Conservation (phyloP, 2,888 invertebrate species). For the Perizoma affinitatum region DNA sequence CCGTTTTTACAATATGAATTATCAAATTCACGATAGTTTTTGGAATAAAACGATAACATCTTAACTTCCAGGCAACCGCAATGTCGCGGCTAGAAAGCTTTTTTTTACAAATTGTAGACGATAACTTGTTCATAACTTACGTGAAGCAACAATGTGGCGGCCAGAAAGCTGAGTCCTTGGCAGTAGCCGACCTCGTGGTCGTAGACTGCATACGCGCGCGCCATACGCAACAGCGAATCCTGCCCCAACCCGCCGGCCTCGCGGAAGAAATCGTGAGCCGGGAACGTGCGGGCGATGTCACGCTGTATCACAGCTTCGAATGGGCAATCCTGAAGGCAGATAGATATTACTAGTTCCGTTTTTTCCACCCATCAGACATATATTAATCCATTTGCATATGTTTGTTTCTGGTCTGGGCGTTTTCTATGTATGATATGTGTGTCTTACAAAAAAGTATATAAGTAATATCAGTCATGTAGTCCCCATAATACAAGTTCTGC, state of each 20-base stretch:
- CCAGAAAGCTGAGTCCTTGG: conserved; percentile 98
- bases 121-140: conserved; percentile 83
- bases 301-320: conserved; percentile 97
- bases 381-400: too few species aligned
- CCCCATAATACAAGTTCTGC: too few species aligned
- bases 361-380: too few species aligned
- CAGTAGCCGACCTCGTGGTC: conserved; percentile 99
- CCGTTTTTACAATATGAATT: too few species aligned
- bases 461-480: too few species aligned
- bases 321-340: conserved; percentile 90
- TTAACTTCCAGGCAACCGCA: conserved; percentile 94
- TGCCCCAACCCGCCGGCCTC: conserved; percentile 97
- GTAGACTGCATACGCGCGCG: conserved; percentile 98
- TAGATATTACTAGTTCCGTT: neutral
- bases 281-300: conserved; percentile 99
- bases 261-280: conserved; percentile 99
- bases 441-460: too few species aligned
- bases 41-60: too few species aligned
- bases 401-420: too few species aligned
- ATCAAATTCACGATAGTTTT: too few species aligned
- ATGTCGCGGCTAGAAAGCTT: conserved; percentile 98
- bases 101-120: conserved; percentile 16
- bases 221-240: conserved; percentile 97
- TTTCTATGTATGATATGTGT: too few species aligned
- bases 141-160: conserved; percentile 97